These are phyloP conservation scores for Empis stercorea DNA, from an alignment of 2,888 invertebrate species.

Conservation along the genomic window DNA sequence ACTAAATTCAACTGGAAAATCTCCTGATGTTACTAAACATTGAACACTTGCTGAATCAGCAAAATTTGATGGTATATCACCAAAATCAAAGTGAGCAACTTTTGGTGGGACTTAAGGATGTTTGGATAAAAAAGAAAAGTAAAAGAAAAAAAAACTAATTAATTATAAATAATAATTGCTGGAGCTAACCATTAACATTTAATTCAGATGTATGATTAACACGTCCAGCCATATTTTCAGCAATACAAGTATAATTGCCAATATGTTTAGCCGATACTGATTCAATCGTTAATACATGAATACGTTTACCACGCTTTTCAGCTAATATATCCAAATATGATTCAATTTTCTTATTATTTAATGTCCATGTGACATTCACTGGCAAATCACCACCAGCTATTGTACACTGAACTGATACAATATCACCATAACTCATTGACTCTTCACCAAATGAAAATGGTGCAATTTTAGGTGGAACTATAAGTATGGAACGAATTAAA, in stretches of 20 bases:
- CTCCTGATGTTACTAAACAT: slow-evolving; percentile 49
- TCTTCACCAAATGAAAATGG: slow-evolving; percentile 63
- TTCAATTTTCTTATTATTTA: slow-evolving; percentile 39
- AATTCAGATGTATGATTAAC: slow-evolving; percentile 55
- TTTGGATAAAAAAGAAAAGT: neutral
- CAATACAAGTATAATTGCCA: slow-evolving; percentile 64
- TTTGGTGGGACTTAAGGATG: slow-evolving; percentile 51
- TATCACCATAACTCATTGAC: slow-evolving; percentile 54
- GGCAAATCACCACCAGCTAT: slow-evolving; percentile 46
- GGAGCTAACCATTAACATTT: slow-evolving; percentile 53
- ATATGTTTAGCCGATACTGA: slow-evolving; percentile 55
- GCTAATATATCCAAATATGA: slow-evolving; percentile 31
- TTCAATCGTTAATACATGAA: slow-evolving; percentile 50
- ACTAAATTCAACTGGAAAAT: slow-evolving; percentile 49
- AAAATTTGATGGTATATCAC: slow-evolving; percentile 50
- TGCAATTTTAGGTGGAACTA: slow-evolving; percentile 62
- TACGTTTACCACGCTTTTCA: slow-evolving; percentile 38
- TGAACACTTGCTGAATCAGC: slow-evolving; percentile 49
- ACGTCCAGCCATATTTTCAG: slow-evolving; percentile 58
- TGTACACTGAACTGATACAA: slow-evolving; percentile 39
- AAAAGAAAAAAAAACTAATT: slow-evolving; percentile 5
- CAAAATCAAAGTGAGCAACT: slow-evolving; percentile 57
- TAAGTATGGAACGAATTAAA: too few species aligned
- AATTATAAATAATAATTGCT: slow-evolving; percentile 1
- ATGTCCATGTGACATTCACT: slow-evolving; percentile 45